Evolutionary conservation across 2,113 vertebrate genomes (phyloP).

Genomic region (Dolichallabes microphthalmus): DNA sequence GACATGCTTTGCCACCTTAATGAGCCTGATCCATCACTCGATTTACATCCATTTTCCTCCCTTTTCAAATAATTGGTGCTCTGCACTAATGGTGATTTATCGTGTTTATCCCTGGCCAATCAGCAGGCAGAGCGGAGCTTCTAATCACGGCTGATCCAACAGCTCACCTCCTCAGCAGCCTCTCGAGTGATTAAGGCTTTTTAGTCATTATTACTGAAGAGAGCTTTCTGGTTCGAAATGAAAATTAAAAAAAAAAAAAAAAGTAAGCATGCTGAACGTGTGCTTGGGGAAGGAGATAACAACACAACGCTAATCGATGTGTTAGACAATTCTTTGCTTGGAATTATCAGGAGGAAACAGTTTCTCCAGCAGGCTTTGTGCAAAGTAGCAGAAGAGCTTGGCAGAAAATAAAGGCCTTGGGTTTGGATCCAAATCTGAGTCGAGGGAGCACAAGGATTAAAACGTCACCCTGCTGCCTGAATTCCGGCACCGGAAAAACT

Average conservation of each 20-base stretch:
- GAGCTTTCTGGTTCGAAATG: constrained; percentile 26
- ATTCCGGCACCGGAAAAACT: constrained; percentile 26
- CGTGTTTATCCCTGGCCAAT: constrained; percentile 63
- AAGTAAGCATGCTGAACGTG: background rate
- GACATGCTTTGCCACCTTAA: constrained; percentile 51
- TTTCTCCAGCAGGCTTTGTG: constrained; percentile 12
- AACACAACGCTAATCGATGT: background rate
- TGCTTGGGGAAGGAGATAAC: constrained; percentile 4
- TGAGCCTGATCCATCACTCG: constrained; percentile 64
- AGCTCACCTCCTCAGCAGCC: constrained; percentile 5
- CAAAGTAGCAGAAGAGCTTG: background rate
- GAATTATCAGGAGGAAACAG: constrained; percentile 18
- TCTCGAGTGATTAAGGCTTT: constrained; percentile 24
- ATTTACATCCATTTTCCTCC: constrained; percentile 56
- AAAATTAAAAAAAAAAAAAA: background rate
- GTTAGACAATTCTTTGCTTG: background rate
- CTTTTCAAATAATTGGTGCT: constrained; percentile 46
- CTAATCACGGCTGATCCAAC: constrained; percentile 52
- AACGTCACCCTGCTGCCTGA: constrained; percentile 22
- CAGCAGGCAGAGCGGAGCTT: constrained; percentile 53
- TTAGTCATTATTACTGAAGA: constrained; percentile 26
- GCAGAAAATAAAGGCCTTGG: constrained; percentile 12
- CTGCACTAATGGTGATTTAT: constrained; percentile 68
- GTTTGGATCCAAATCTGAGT: constrained; percentile 11
- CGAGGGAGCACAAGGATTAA: constrained; percentile 23